These are phyloP conservation scores for Drosophila sturtevanti DNA, from an alignment of 1,140 invertebrate genomes.

Conservation along the genomic window DNA sequence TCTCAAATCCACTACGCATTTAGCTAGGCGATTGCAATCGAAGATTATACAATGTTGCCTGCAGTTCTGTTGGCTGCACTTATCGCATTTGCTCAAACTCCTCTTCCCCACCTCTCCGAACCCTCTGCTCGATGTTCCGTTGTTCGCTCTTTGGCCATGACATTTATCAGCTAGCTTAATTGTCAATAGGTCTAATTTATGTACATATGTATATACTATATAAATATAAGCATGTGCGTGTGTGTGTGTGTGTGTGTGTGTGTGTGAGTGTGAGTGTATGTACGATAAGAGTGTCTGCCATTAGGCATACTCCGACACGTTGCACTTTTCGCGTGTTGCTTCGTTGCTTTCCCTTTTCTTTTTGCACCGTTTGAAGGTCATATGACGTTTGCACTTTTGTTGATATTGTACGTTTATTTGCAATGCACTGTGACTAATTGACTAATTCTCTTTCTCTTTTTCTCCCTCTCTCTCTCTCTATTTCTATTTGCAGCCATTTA, in stretches of 20 bases:
- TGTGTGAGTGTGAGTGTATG: neutral
- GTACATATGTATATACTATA: slow-evolving; percentile 19
- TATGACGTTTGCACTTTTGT: slow-evolving; percentile 46
- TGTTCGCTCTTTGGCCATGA: slow-evolving; percentile 29
- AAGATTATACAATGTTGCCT: slow-evolving; percentile 16
- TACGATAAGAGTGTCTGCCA: slow-evolving; percentile 9
- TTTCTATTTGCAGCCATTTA: slow-evolving; percentile 40
- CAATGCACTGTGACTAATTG: slow-evolving; percentile 34
- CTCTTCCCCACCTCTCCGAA: too few species aligned
- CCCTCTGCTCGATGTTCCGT: neutral
- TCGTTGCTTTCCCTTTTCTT: slow-evolving; percentile 61
- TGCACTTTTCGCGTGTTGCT: slow-evolving; percentile 16
- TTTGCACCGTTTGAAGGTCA: slow-evolving; percentile 58
- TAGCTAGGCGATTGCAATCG: neutral
- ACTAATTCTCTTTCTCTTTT: too few species aligned
- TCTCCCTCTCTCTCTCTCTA: neutral
- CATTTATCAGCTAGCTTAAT: slow-evolving; percentile 47
- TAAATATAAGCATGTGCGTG: neutral
- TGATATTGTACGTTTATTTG: slow-evolving; percentile 32
- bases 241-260: neutral
- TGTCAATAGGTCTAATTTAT: slow-evolving; percentile 12
- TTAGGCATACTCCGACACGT: slow-evolving; percentile 6
- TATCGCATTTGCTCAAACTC: slow-evolving; percentile 35
- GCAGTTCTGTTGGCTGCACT: slow-evolving; percentile 8
- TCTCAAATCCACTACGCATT: neutral